Base-by-base conservation (phyloP, 2,888 invertebrate species). In the Empis livida region DNA sequence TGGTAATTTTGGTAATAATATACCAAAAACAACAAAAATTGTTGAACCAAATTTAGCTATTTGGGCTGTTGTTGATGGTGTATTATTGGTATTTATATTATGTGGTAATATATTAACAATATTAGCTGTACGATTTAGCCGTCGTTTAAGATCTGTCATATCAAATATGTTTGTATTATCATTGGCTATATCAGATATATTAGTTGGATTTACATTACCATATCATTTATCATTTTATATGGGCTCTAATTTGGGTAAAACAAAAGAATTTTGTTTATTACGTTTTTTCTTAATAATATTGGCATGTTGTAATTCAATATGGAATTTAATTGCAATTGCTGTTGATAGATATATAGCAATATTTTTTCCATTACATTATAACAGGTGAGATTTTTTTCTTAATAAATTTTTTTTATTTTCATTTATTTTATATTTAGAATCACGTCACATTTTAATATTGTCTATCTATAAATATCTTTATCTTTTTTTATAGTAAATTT, bases 161-260 rank as follows among this genome's bases (percentile, higher is more conserved):
- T 84, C 87, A 49, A 87, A 86, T 70, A 77, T 82, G 58, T 86
- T 87, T 68, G 80, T 88, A 53, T 73, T 85, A 51, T 86, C 84
- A 64, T 69, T 88, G 58, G 88, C 87, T 27, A 72, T 85, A 53
- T 84, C 86, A 20, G 88, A 88, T 68, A 73, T 85, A 43, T 73
- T 85, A 67, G 86, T 88, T 47, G 87, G 86, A 5, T 67, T 85
- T 35, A 80, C 82, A 31, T 68, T 87, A 56, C 85, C 86, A 15
- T 88, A 84, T 67, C 86, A 87, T 63, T 74, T 84, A 59, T 77
- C 80, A 42, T 87, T 88, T 68, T 84, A 84, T 66, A 64, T 83
- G 53, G 72, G 76, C 56, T 71, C 72, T 8, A 71, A 74, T 49
- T 73, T 85, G 56, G 80, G 79, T 35, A 67, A 69, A 42, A 72